Conservation (phyloP, 2,888 invertebrate genomes). For the Mimumesa dahlbomi region DNA sequence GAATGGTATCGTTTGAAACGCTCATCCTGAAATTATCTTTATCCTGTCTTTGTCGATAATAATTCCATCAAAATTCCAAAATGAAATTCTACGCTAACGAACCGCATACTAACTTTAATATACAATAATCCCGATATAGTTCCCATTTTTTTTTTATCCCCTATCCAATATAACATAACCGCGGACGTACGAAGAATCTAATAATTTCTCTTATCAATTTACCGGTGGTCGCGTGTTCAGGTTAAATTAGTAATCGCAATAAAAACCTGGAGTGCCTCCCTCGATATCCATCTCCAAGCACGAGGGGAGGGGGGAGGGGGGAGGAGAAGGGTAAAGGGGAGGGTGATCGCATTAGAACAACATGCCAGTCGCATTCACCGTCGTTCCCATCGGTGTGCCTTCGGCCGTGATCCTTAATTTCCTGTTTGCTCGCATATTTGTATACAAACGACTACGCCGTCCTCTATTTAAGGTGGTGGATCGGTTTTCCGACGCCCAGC, state of each 20-base stretch:
- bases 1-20: constrained; percentile 25
- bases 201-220: too few species aligned
- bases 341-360: background rate
- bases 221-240: too few species aligned
- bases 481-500: constrained; percentile 4
- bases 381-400: constrained; percentile 30
- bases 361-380: background rate
- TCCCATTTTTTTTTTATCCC: too few species aligned
- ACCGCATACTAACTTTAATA: too few species aligned
- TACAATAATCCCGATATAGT: too few species aligned
- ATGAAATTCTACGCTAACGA: background rate
- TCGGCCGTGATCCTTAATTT: constrained; percentile 65
- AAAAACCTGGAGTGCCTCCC: background rate
- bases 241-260: too few species aligned
- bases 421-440: constrained; percentile 68
- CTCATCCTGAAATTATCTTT: constrained; percentile 26
- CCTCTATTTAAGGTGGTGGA: constrained; percentile 14
- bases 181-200: too few species aligned
- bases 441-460: constrained; percentile 57
- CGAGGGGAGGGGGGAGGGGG: too few species aligned
- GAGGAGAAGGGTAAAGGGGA: too few species aligned
- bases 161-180: too few species aligned
- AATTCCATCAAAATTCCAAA: constrained; percentile 8
- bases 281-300: constrained; percentile 1
- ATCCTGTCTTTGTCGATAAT: constrained; percentile 12